Percentiles rank a stretch among this genome's conserved stretches.
phyloP scores from a whole-genome alignment of 1,140 invertebrate genomes.

The Drosophila subpulchrella region DNA sequence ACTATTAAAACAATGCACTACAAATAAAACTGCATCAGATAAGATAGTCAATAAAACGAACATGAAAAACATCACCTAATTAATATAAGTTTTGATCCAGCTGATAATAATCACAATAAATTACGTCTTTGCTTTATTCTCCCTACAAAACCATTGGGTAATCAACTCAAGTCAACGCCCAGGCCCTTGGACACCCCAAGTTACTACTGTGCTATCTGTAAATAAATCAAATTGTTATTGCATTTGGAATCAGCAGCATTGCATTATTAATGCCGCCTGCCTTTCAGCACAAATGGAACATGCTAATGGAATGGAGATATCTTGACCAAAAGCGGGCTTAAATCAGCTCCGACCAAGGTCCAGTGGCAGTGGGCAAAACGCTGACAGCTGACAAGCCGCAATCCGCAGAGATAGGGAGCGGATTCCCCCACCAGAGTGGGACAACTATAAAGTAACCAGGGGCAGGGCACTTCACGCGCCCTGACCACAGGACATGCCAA shows the following conservation, averaged over 20 bases:
- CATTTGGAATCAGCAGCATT: slow-evolving; percentile 52
- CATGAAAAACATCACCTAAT: slow-evolving; percentile 1
- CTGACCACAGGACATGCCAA: slow-evolving; percentile 60
- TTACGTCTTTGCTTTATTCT: slow-evolving; percentile 2
- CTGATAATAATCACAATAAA: slow-evolving; percentile 19
- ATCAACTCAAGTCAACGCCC: slow-evolving; percentile 30
- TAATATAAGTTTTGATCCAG: slow-evolving; percentile 11
- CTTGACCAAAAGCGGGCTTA: slow-evolving; percentile 23
- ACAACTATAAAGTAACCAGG: slow-evolving; percentile 22
- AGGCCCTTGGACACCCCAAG: not conserved
- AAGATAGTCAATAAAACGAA: not conserved
- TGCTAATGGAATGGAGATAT: slow-evolving; percentile 42
- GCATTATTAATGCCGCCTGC: slow-evolving; percentile 62
- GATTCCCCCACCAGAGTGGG: slow-evolving; percentile 8
- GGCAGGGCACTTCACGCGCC: slow-evolving; percentile 49
- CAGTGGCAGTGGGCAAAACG: slow-evolving; percentile 65
- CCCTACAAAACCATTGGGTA: slow-evolving; percentile 1
- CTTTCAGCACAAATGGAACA: slow-evolving; percentile 30
- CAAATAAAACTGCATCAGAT: not conserved
- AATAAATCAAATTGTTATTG: slow-evolving; percentile 76
- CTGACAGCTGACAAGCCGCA: slow-evolving; percentile 75
- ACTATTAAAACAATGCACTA: not conserved
- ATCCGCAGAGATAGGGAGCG: slow-evolving; percentile 21
- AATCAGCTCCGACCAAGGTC: slow-evolving; percentile 48
- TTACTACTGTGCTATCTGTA: slow-evolving; percentile 43